Conservation (phyloP, 2,113 vertebrate species). For the Microtus oregoni region DNA sequence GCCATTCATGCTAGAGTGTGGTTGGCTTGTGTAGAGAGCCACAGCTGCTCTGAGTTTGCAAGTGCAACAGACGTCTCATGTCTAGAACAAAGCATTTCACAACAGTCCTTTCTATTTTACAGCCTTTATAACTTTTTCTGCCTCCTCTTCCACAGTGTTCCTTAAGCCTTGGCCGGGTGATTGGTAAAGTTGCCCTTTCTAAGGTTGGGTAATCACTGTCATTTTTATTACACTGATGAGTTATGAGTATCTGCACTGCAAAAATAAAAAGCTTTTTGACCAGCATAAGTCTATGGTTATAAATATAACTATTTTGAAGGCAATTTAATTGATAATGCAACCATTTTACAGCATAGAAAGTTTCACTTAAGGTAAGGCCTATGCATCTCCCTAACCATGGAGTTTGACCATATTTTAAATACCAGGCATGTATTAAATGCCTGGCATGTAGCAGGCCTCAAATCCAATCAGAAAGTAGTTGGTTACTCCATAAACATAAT, state of each 20-base stretch:
- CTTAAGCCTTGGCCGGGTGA: neutral
- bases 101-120: no score
- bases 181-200: neutral
- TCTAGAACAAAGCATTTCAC: neutral
- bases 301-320: neutral
- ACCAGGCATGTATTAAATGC: neutral
- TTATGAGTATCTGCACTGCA: neutral
- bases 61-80: neutral
- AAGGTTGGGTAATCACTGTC: neutral
- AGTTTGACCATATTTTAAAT: neutral
- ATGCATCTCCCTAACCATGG: no score
- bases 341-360: neutral
- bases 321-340: no score
- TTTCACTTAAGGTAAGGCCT: neutral
- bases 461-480: neutral
- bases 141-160: neutral
- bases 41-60: neutral
- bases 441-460: neutral
- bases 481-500: no score
- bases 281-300: neutral
- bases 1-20: neutral
- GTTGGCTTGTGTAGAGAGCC: neutral
- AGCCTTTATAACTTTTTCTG: neutral
- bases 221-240: neutral
- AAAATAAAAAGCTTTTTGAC: neutral